Evolutionary conservation across 2,888 invertebrate genomes (phyloP), one percentile per base, ranked within the genome.

Genomic region (Leptarthrus brevirostris): DNA sequence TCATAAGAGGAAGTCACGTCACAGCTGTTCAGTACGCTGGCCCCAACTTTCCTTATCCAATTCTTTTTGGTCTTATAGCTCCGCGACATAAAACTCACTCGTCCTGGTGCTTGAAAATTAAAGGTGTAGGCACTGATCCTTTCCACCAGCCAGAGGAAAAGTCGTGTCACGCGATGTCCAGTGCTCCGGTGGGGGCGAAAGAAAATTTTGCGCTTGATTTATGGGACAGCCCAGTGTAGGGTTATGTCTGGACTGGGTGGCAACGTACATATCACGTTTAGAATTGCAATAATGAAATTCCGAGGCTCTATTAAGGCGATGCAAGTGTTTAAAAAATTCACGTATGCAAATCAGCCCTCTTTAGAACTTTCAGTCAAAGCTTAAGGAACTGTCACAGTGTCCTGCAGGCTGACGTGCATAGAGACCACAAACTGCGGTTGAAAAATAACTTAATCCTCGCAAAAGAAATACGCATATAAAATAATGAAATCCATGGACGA

Each of bases 171-270:
- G 74, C 74, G 74, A 74, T 69, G 49, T 36, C 40, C 54, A 40
- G 56, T 40, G 24, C 44, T 69, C 54, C 69, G 40, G 69, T 30
- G 47, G 74, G 74, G 74, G 53, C 24, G 30, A 69, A 54, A 74
- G 56, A 54, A 74, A 74, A 74, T 74, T 74, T 74, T 64, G 40
- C 64, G 66, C 54, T 69, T 74, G 74, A 74, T 74, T 74, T 74
- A 74, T 74, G 53, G 44, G 30, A 34, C 30, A 52, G 34, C 16
- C 34, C 8, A 30, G 52, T 52, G 34, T 30, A 52, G 69, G 69
- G 52, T 18, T 52, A 36, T 69, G 69, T 69, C 69, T 26, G 34
- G 69, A 16, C 52, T 24, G 52, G 49, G 49, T 69, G 69, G 49
- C 18, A 34, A 16, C 52, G 26, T 47, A 24, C 64, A 64, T 47